Evolutionary conservation across 2,797 vertebrate genomes (phyloP).

Genomic region (Phoebastria nigripes): DNA sequence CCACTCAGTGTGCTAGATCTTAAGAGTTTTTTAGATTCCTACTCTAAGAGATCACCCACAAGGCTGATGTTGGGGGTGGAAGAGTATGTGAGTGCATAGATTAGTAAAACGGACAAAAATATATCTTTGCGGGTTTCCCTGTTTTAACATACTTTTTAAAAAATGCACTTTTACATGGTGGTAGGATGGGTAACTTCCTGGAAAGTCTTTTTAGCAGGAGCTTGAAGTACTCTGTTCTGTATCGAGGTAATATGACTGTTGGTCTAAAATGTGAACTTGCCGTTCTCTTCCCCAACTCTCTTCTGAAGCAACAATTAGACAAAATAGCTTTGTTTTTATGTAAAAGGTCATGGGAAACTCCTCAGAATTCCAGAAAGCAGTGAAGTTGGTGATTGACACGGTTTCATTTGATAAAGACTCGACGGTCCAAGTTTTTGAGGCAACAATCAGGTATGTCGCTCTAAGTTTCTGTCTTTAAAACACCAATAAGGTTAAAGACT

Average conservation of each 20-base stretch:
- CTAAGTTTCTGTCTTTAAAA: background rate
- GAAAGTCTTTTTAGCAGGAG: background rate
- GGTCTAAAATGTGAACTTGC: background rate
- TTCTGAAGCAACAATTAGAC: background rate
- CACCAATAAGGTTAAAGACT: background rate
- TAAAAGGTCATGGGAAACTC: slow-evolving; percentile 94
- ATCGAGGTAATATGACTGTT: background rate
- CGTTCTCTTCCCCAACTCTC: background rate
- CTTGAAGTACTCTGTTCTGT: background rate
- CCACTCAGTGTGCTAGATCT: background rate
- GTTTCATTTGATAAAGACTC: slow-evolving; percentile 98
- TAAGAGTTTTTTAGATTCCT: background rate
- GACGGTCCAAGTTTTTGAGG: slow-evolving; percentile 97
- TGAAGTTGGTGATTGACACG: slow-evolving; percentile 93
- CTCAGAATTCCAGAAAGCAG: slow-evolving; percentile 93
- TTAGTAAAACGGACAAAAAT: background rate
- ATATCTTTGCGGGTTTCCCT: background rate
- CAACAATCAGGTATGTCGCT: slow-evolving; percentile 88
- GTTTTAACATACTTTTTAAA: background rate
- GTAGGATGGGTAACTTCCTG: background rate
- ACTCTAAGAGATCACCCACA: background rate
- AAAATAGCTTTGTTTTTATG: slow-evolving; percentile 18
- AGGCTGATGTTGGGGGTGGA: background rate
- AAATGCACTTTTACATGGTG: background rate
- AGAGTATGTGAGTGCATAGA: background rate